Base-by-base conservation (phyloP, 1,140 invertebrate species). In the Drosophila bifasciata region DNA sequence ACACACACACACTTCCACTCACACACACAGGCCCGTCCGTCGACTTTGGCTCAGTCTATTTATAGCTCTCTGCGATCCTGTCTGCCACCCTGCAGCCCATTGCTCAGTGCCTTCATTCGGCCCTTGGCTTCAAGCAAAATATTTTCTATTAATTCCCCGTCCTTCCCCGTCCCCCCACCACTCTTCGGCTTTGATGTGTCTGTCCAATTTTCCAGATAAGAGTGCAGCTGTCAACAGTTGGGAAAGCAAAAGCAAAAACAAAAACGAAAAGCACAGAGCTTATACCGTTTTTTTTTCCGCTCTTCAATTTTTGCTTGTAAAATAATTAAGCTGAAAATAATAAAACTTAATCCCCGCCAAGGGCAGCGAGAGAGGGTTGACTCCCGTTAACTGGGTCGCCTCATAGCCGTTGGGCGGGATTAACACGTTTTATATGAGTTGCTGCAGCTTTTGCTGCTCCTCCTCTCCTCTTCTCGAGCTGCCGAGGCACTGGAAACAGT, bases 311-410 rank as follows among this genome's bases (percentile, higher is more conserved):
- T 48, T 48, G 57, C 77, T 80, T 80, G 81, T 80, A 85, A 85
- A 86, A 88, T 85, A 85, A 85, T 85, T 85, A 85, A 85, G 77
- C 73, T 81, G 64, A 75, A 85, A 85, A 88, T 86, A 86, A 85
- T 85, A 73, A 75, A 86, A 88, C 73, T 68, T 86, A 88, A 85
- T 85, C 77, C 77, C 66, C 57, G 71, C 71, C 56, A 60, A 23
- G 56, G 45, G 40, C 71, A 46, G 39, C 46, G 23, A 28, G 60
- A 32, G 46, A 60, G 45, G 79, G 45, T 77, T 8, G 9, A 36
- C 32, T 36, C 32, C 32, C 9, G 11, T 73, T 70, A 79, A 86
- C 76, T 85, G 76, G 81, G 81, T 85, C 86, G 73, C 81, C 76
- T 67, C 81, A 85, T 77, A 74, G 64, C 81, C 81, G 67, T 56